These are phyloP conservation scores for Drosophila rhopaloa DNA, from an alignment of 1,140 invertebrate species.

Conservation along the genomic window DNA sequence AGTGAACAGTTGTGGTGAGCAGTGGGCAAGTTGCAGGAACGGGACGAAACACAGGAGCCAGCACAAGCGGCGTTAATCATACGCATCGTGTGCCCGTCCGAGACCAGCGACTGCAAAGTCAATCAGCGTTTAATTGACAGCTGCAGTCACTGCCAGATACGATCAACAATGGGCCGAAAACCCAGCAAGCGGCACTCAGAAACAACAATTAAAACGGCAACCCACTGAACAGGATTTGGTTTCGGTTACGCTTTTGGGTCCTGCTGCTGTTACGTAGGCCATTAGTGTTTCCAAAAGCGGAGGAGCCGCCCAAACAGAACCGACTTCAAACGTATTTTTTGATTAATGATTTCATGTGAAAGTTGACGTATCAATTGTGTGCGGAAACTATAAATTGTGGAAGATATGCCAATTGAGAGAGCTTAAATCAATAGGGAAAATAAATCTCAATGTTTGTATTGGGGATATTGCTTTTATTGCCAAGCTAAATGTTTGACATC, in stretches of 20 bases:
- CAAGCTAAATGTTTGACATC: no score
- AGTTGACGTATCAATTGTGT: neutral
- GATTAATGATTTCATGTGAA: constrained; percentile 15
- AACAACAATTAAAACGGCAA: constrained; percentile 45
- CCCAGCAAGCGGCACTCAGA: constrained; percentile 23
- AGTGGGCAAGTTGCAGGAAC: neutral
- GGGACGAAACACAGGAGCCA: constrained; percentile 1
- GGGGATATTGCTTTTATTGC: no score
- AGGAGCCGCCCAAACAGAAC: neutral
- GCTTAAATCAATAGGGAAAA: neutral
- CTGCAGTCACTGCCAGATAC: constrained; percentile 60
- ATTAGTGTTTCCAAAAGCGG: constrained; percentile 13
- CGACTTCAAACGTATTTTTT: constrained; percentile 14
- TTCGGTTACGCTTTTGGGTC: constrained; percentile 22
- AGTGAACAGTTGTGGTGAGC: constrained; percentile 11
- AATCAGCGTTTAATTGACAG: constrained; percentile 79
- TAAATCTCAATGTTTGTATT: no score
- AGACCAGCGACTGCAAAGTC: constrained; percentile 57
- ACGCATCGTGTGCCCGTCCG: constrained; percentile 61
- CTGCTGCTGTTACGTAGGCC: constrained; percentile 14
- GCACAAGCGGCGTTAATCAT: constrained; percentile 65
- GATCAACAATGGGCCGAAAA: constrained; percentile 16
- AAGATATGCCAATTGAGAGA: neutral
- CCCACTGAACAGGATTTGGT: constrained; percentile 32
- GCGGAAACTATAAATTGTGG: neutral